Evolutionary conservation across 2,797 vertebrate genomes (phyloP), one percentile per base, ranked within the genome.

Genomic region (Ctenopoma multispine): DNA sequence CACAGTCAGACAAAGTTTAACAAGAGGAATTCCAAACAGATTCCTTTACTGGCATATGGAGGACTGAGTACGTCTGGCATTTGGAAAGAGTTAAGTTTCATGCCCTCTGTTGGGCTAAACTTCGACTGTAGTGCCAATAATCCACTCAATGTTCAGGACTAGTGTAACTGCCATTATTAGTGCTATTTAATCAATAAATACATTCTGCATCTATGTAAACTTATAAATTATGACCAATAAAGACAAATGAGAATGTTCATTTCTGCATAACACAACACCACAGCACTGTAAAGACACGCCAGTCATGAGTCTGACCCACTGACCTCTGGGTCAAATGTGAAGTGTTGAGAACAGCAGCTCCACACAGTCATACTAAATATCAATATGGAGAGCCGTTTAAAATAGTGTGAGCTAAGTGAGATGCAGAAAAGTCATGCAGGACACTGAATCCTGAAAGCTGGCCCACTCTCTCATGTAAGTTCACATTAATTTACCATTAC

Each of bases 321-420:
- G 84, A 89, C 86, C 84, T 77, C 64, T 13, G 69, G 86, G 85
- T 92, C 88, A 88, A 58, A 81, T 82, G 89, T 86, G 79, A 84
- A 84, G 87, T 71, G 79, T 72, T 56, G 83, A 72, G 76, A 77
- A 87, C 80, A 83, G 82, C 80, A 84, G 82, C 78, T 58, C 82
- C 78, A 84, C 75, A 84, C 73, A 87, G 24, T 59, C 70, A 41
- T 17, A 72, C 84, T 49, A 84, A 86, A 89, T 86, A 89, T 87
- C 71, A 12, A 89, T 76, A 85, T 61, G 61, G 81, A 5, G 38
- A 82, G 64, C 55, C 38, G 56, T 85, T 80, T 57, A 81, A 81
- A 83, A 72, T n/a, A 40, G 61, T 69, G 56, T 49, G 57, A 71
- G 31, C 59, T 51, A 41, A 53, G 23, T 8, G 8, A 71, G 63